Percentiles rank a stretch among this genome's conserved stretches.
These are phyloP conservation scores for Muscicapa comitata DNA, from an alignment of 2,797 vertebrate species.

Conservation along the genomic window DNA sequence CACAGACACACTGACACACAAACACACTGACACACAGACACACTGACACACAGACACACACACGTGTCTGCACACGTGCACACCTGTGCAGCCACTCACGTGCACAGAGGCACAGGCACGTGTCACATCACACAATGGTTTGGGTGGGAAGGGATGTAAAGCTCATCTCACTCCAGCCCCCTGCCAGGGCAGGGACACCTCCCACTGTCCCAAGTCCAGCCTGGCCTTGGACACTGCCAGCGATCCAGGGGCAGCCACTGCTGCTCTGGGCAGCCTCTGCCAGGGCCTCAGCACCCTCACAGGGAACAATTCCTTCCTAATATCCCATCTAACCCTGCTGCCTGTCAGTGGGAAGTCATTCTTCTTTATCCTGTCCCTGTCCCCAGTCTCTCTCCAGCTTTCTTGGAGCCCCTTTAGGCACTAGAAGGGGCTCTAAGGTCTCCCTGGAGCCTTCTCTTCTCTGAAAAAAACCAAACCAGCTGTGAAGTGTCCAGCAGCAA, in stretches of 20 bases:
- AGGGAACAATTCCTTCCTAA: background rate
- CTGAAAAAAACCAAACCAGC: background rate
- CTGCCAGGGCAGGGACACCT: background rate
- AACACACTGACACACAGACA: background rate
- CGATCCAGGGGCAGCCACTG: background rate
- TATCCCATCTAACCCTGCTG: background rate
- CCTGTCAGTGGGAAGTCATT: background rate
- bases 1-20: background rate
- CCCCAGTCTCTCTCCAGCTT: background rate
- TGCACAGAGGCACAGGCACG: background rate
- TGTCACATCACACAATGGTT: background rate
- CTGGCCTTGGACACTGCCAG: background rate
- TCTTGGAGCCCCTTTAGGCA: background rate
- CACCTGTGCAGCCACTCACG: background rate
- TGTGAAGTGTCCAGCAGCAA: background rate
- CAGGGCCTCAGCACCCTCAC: rapidly evolving
- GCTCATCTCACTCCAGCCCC: background rate
- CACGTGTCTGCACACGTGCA: background rate
- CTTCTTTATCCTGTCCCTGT: background rate
- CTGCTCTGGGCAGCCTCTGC: background rate
- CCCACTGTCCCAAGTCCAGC: background rate
- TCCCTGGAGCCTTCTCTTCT: background rate
- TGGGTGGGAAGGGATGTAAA: background rate
- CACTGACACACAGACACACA: rapidly evolving
- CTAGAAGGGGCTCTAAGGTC: background rate